Evolutionary conservation across 2,888 invertebrate genomes (phyloP).

Genomic region (Erebia palarica): DNA sequence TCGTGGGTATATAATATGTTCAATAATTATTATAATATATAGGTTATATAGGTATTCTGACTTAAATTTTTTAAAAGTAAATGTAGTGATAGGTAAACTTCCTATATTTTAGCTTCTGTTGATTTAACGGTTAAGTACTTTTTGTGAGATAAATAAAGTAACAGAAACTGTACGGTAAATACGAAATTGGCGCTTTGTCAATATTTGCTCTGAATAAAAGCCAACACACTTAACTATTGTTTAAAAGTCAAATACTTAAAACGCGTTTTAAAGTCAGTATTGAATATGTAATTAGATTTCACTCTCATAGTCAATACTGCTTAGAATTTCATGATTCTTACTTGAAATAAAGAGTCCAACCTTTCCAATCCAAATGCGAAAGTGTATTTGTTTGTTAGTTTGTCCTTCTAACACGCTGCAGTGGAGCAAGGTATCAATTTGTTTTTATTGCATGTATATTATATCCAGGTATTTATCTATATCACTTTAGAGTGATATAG

Average conservation of each 20-base stretch:
- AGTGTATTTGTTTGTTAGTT: no score
- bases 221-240: constrained; percentile 24
- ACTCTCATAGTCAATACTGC: neutral
- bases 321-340: no score
- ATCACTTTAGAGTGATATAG: no score
- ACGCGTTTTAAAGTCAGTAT: neutral
- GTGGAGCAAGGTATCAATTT: no score
- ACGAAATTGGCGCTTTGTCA: constrained; percentile 22
- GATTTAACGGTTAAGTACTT: neutral
- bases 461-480: no score
- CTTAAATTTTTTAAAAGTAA: neutral
- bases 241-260: constrained; percentile 28
- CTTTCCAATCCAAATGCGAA: no score
- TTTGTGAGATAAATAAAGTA: constrained; percentile 5
- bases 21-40: no score
- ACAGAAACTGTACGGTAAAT: constrained; percentile 17
- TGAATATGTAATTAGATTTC: constrained; percentile 4
- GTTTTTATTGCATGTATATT: no score
- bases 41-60: no score
- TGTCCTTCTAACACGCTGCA: no score
- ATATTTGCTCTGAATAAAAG: constrained; percentile 19
- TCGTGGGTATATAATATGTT: no score
- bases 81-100: neutral
- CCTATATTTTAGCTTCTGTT: neutral
- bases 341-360: no score